Evolutionary conservation across 1,140 invertebrate genomes (phyloP).

Genomic region (Babylonia areolata): DNA sequence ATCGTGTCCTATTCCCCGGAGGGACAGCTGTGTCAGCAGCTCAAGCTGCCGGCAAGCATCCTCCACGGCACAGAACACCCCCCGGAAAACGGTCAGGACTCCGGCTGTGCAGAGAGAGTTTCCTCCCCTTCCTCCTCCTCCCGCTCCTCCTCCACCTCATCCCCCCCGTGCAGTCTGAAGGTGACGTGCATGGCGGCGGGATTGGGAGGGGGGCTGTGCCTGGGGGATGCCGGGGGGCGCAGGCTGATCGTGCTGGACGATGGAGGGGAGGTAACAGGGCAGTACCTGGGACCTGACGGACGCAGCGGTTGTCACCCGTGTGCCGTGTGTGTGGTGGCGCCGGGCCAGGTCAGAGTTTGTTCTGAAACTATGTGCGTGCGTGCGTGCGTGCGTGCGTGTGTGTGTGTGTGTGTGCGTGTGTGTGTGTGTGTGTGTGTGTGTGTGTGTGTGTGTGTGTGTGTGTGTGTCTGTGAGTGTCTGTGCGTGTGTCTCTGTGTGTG

Average conservation of each 20-base stretch:
- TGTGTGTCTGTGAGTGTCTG: neutral
- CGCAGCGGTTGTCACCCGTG: neutral
- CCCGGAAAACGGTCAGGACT: neutral
- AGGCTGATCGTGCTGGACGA: conserved; percentile 4
- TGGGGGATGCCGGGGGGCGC: conserved; percentile 1
- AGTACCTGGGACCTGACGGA: conserved; percentile 20
- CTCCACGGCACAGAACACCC: neutral
- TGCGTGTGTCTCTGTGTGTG: neutral
- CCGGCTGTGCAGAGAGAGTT: neutral
- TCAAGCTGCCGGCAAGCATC: neutral
- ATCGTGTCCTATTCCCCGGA: conserved; percentile 23
- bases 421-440: neutral
- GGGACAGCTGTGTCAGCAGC: conserved; percentile 20
- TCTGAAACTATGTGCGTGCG: neutral
- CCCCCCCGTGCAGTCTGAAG: neutral
- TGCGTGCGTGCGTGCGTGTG: neutral
- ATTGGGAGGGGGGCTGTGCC: neutral
- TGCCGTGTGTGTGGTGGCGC: neutral
- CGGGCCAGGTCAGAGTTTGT: conserved; percentile 1
- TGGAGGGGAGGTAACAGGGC: neutral
- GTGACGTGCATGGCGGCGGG: conserved; percentile 4
- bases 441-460: neutral
- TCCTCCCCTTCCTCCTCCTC: neutral
- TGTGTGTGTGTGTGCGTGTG: neutral
- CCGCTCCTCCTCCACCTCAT: neutral